Base-by-base conservation (phyloP, 1,140 invertebrate species). In the Teleogryllus occipitalis region DNA sequence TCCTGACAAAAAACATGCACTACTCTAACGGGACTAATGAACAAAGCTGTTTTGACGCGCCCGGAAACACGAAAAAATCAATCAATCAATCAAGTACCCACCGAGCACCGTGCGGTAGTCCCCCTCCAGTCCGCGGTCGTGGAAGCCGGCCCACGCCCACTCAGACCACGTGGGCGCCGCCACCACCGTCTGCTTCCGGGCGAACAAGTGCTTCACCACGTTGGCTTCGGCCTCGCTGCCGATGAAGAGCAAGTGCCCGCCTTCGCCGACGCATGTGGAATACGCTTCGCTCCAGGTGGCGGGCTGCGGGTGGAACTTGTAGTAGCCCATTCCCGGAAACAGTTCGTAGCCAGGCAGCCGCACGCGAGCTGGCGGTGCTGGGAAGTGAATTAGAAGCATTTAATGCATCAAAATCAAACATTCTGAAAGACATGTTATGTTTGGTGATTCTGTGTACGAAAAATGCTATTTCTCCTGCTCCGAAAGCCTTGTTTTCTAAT, bases 211-310 rank as follows among this genome's bases (percentile, higher is more conserved):
- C 0, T 83, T 82, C 78, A 86, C 81, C 15, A 82, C 83, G 27
- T 85, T 83, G 7, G 85, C 85, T 74, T 86, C 86, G 80, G 85
- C 85, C 0, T 85, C 80, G 8, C 83, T 80, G 8, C 83, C 82
- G 6, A 85, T 85, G 5, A 86, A 83, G 27, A 85, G 79, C 21
- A 87, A 80, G 39, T 83, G 80, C 0, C 84, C 82, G 6, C 85
- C 84, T 81, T 87, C 86, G 0, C 83, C 84, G 39, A 83, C 83
- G 79, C 86, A 87, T 2, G 84, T 83, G 10, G 84, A 82, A 10
- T 83, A 79, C 0, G 86, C 86, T 15, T 84, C 82, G n/a, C 81
- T 47, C 85, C 85, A 87, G n/a, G 75, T 82, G 8, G 83, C 80
- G 0, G 82, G 80, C 7, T 82, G 72, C 0, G 82, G 81, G 79